Conservation (phyloP, 2,113 vertebrate genomes). For the Vireo altiloquus region DNA sequence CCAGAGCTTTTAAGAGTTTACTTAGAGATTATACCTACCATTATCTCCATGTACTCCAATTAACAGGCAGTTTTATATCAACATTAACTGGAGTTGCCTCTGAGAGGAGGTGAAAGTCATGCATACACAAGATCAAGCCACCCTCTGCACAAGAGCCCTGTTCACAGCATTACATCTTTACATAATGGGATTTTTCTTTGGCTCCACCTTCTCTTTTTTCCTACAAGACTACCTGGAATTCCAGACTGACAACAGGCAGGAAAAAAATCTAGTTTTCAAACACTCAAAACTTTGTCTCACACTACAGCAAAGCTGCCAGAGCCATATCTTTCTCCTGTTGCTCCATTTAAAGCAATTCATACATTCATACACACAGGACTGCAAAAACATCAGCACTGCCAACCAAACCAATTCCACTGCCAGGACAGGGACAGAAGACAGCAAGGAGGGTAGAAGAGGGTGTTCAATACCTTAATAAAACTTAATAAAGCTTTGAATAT, state of each 20-base stretch:
- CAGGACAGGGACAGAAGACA: accelerated
- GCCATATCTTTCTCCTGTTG: accelerated
- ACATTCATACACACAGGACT: background rate
- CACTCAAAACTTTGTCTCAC: background rate
- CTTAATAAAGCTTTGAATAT: background rate
- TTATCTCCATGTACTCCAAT: slow-evolving; percentile 44
- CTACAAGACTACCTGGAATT: background rate
- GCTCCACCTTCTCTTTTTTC: background rate
- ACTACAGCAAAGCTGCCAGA: background rate
- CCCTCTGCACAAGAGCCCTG: background rate
- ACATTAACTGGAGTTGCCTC: background rate
- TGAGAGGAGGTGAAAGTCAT: slow-evolving; percentile 1
- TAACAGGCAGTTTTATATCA: slow-evolving; percentile 46
- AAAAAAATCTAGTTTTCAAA: background rate
- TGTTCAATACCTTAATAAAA: background rate
- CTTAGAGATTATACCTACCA: slow-evolving; percentile 31
- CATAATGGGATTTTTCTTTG: background rate
- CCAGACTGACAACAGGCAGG: background rate
- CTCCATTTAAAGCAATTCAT: background rate
- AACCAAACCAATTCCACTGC: accelerated
- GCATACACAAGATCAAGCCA: background rate
- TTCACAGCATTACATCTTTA: background rate
- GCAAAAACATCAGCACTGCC: background rate
- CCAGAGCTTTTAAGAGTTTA: slow-evolving; percentile 34
- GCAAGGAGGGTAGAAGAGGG: background rate